These are phyloP conservation scores for Grammomys dolichurus DNA, from an alignment of 2,113 vertebrate species.

Conservation along the genomic window DNA sequence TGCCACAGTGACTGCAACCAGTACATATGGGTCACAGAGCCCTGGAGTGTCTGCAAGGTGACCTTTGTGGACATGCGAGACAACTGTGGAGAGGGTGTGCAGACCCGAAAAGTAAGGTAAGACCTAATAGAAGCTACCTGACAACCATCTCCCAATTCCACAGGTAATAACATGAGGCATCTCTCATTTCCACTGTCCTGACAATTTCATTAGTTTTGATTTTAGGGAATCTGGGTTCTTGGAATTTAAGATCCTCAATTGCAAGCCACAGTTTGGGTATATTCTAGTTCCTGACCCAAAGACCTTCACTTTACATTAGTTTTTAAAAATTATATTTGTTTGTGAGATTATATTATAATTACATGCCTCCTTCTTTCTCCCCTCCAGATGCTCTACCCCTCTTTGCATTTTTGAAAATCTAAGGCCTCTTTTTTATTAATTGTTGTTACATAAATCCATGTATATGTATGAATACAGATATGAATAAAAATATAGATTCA, in stretches of 20 bases:
- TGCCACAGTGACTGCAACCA: conserved; percentile 98
- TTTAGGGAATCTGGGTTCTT: not conserved
- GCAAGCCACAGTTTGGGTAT: not conserved
- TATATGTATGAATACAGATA: not conserved
- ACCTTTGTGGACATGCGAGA: conserved; percentile 95
- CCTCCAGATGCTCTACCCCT: fast-evolving
- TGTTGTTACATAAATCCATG: not conserved
- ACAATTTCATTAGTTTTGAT: not conserved
- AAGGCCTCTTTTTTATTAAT: not conserved
- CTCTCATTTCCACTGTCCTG: not conserved
- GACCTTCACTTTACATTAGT: not conserved
- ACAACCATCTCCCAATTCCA: fast-evolving
- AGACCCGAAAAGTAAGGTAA: conserved; percentile 98
- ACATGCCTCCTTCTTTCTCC: not conserved
- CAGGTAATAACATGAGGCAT: fast-evolving
- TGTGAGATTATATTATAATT: not conserved
- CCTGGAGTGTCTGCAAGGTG: conserved; percentile 98
- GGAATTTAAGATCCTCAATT: not conserved
- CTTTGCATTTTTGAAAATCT: not conserved
- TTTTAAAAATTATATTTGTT: not conserved
- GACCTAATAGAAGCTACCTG: not conserved
- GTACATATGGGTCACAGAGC: conserved; percentile 96
- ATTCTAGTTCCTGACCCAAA: not conserved
- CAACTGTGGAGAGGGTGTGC: conserved; percentile 97
- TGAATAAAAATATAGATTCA: not conserved